Percentiles rank a stretch among this genome's conserved stretches.
Evolutionary conservation across 2,888 invertebrate genomes (phyloP).

Genomic region (Caenorhabditis plicata): DNA sequence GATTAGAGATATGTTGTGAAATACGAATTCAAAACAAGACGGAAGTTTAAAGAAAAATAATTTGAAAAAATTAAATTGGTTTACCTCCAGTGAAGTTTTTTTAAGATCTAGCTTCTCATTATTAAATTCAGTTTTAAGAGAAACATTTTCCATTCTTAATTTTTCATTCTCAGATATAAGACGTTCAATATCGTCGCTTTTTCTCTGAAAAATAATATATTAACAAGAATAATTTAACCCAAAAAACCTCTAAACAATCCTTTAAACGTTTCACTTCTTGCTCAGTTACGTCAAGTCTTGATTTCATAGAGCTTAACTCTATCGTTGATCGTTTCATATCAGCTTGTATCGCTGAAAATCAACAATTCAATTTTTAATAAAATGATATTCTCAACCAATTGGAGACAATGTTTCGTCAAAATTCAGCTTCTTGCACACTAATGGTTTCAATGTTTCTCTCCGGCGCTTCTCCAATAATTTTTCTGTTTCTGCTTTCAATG

Average conservation of each 20-base stretch:
- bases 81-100: too few species aligned
- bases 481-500: constrained; percentile 24
- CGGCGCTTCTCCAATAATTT: constrained; percentile 6
- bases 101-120: too few species aligned
- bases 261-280: constrained; percentile 7
- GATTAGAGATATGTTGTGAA: too few species aligned
- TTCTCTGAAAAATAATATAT: too few species aligned
- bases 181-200: too few species aligned
- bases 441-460: constrained; percentile 6
- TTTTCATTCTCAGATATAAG: too few species aligned
- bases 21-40: too few species aligned
- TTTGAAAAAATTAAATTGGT: too few species aligned
- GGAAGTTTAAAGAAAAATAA: too few species aligned
- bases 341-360: constrained; percentile 1
- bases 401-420: constrained; percentile 27
- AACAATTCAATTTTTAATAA: not conserved
- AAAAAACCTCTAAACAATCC: not conserved
- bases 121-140: too few species aligned
- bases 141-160: too few species aligned
- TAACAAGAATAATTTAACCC: not conserved
- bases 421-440: constrained; percentile 12
- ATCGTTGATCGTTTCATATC: constrained; percentile 8
- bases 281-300: not conserved
- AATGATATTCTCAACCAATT: constrained; percentile 1
- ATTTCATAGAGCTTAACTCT: constrained; percentile 3